Evolutionary conservation across 2,797 vertebrate genomes (phyloP), one percentile per base, ranked within the genome.

Genomic region (Chaetophractus vellerosus): DNA sequence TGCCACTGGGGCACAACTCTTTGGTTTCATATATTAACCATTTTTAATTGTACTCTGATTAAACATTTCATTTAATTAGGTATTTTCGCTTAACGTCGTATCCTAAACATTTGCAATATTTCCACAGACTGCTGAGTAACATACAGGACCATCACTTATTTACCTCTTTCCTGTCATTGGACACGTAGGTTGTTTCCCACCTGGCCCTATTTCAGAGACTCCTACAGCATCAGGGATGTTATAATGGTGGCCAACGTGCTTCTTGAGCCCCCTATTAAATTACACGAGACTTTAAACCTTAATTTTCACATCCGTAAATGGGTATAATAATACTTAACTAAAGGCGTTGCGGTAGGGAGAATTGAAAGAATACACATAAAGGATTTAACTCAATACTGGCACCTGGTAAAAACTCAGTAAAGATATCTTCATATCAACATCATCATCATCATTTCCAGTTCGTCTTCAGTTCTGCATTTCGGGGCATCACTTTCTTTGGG

Each of bases 381-480:
- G 21, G 18, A 2, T n/a, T 33, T 55, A 68, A 50, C n/a, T 55
- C 48, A 21, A 26, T 69, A 36, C 28, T 31, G 21, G n/a, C 38
- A 18, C 2, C 0, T 19, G 48, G 21, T 9, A 18, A 88, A 61
- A 93, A 38, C n/a, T 93, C 59, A 6, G 38, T 23, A 26, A 66
- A 50, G 9, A 24, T 9, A 80, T 28, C 0, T 7, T 16, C 41
- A 10, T n/a, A 19, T 0, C 24, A 55, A 0, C 10, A 9, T 24
- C 6, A 3, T 3, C 31, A 10, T 15, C 3, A 0, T 45, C 12
- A 15, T 10, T 3, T 1, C 26, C 23, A 2, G 4, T 36, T 8
- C 15, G 11, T 41, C 64, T 74, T 84, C 2, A 55, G 50, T n/a
- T 57, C 18, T 88, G 50, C 1, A 23, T 14, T 38, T 38, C 24